Percentiles rank a stretch among this genome's conserved stretches.
Evolutionary conservation across 2,888 invertebrate species (phyloP).

Genomic region (Cylindroiulus punctatus): DNA sequence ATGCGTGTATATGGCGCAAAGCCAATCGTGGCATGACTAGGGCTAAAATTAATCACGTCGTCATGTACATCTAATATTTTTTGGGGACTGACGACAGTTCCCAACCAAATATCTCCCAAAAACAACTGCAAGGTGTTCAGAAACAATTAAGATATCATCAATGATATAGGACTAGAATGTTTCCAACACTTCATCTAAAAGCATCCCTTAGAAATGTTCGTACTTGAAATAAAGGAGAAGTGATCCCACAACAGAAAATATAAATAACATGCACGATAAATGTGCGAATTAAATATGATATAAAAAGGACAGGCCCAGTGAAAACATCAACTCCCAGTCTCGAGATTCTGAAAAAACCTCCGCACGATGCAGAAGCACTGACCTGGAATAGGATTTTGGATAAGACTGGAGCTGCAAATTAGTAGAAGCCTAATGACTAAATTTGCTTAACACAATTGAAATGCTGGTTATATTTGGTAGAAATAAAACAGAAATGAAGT

Average conservation of each 20-base stretch:
- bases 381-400: slow-evolving; percentile 51
- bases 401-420: not conserved
- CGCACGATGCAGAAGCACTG: not conserved
- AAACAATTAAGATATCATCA: no score
- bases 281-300: not conserved
- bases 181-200: not conserved
- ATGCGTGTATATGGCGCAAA: not conserved
- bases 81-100: no score
- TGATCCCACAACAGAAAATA: not conserved
- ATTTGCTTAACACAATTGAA: not conserved
- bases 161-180: no score
- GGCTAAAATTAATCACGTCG: not conserved
- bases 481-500: slow-evolving; percentile 6
- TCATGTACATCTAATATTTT: no score
- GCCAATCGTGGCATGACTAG: not conserved
- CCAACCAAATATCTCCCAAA: no score
- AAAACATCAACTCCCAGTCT: slow-evolving; percentile 19
- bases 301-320: not conserved
- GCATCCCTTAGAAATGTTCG: no score
- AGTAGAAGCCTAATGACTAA: not conserved
- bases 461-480: not conserved
- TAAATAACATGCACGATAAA: not conserved
- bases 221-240: no score
- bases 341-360: slow-evolving; percentile 19
- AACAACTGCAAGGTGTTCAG: no score